Evolutionary conservation across 2,797 vertebrate genomes (phyloP), one percentile per base, ranked within the genome.

Genomic region (Semotilus atromaculatus): DNA sequence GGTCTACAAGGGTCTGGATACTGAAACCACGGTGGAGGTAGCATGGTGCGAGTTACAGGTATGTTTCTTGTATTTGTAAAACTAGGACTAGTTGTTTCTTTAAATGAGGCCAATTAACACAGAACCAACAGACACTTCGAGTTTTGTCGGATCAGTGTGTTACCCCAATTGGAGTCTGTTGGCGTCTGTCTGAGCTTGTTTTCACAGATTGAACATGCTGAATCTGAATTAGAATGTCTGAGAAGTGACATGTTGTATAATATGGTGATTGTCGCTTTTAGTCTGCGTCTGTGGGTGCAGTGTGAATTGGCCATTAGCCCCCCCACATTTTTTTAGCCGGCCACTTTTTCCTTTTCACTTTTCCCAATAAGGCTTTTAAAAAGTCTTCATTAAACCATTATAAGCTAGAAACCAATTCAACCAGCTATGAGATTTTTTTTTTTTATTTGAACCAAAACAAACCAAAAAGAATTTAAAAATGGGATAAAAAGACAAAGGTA

Each of bases 21-120:
- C 97, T 0, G 98, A 99, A 85, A 99, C 98, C 60, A 99, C 98
- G 0, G 98, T 99, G 94, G 98, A 99, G 91, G 98, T 99, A 29
- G 98, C 98, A 72, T 99, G 98, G 98, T 99, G 98, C 84, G 98
- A 99, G 89, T 92, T 99, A 72, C 98, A 99, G 98, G 98, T 99
- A 97, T 93, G 23, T 9, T 72, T 70, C 31, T 74, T 64, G 1
- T 75, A 7, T 80, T 45, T 38, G 21, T 67, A 8, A 26, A 36
- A 31, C 16, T 18, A 5, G 45, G 43, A 10, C 43, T 21, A 5
- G 58, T 62, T 29, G 11, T 62, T 62, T 62, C 26, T 6, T 29
- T 29, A 2, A 14, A 14, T 7, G 6, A 62, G 26, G 62, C 13
- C 62, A 64, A 31, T 64, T 64, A 14, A 64, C 62, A 64, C 14